A percentile compares a stretch with the other conserved stretches of the same genome.
Evolutionary conservation across 2,113 vertebrate species (phyloP).

Genomic region (Forbesichthys papilliferus): DNA sequence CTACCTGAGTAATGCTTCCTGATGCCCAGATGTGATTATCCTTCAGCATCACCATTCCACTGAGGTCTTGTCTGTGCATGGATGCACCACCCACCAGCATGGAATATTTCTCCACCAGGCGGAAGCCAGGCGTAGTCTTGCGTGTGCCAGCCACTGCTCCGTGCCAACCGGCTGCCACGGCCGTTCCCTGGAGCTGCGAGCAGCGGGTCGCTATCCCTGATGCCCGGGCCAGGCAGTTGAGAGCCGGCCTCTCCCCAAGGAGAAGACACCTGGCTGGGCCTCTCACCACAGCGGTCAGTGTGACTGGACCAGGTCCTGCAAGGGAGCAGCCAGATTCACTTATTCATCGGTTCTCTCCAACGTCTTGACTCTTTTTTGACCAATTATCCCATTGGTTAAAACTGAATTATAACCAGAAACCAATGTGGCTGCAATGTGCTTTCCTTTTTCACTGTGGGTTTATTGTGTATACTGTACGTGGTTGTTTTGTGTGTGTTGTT

Average conservation of each 20-base stretch:
- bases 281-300: conserved; percentile 75
- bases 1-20: conserved; percentile 79
- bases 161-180: conserved; percentile 63
- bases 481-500: too few relatives aligned
- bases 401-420: too few relatives aligned
- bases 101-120: conserved; percentile 84
- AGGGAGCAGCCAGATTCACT: neutral
- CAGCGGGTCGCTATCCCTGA: conserved; percentile 81
- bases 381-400: too few relatives aligned
- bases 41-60: conserved; percentile 84
- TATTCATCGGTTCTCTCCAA: neutral
- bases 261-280: conserved; percentile 79
- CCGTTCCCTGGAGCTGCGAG: conserved; percentile 45
- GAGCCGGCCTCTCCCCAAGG: conserved; percentile 81
- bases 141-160: conserved; percentile 83
- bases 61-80: conserved; percentile 81
- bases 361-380: neutral
- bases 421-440: too few relatives aligned
- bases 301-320: conserved; percentile 64
- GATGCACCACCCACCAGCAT: conserved; percentile 80
- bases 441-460: too few relatives aligned
- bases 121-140: conserved; percentile 86
- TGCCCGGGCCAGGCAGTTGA: conserved; percentile 82
- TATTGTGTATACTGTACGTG: too few relatives aligned
- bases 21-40: conserved; percentile 84